Evolutionary conservation across 2,113 vertebrate genomes (phyloP).

Genomic region (Osmerus mordax): DNA sequence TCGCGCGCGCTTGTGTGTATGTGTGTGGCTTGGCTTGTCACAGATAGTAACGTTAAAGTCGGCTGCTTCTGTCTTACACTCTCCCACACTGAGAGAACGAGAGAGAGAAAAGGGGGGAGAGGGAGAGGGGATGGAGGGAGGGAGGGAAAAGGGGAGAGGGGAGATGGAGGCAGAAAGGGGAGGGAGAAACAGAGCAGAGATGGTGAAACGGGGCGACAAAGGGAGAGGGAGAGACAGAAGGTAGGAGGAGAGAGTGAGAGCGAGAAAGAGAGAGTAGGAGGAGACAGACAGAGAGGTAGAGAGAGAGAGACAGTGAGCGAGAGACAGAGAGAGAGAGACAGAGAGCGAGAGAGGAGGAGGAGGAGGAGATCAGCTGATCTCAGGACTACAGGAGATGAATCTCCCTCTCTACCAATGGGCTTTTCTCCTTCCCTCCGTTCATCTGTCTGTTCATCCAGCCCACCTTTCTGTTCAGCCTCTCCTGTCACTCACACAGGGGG

Average conservation of each 20-base stretch:
- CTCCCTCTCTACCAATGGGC: slow-evolving; percentile 61
- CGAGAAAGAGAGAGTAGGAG: neutral
- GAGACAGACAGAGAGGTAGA: no score
- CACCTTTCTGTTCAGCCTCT: no score
- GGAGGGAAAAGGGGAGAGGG: neutral
- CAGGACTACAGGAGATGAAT: slow-evolving; percentile 52
- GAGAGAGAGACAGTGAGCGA: no score
- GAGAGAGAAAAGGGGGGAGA: neutral
- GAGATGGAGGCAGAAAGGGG: slow-evolving; percentile 19
- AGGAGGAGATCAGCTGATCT: slow-evolving; percentile 62
- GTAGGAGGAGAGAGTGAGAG: slow-evolving; percentile 17
- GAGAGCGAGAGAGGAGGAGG: neutral
- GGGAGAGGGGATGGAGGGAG: neutral
- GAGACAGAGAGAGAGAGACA: no score
- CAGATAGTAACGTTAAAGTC: slow-evolving; percentile 75
- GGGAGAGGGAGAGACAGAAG: slow-evolving; percentile 15
- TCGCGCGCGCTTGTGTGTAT: neutral
- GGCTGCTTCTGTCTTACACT: slow-evolving; percentile 65
- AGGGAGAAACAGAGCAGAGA: slow-evolving; percentile 36
- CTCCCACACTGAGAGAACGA: slow-evolving; percentile 58
- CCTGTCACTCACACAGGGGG: no score
- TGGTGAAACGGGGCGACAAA: slow-evolving; percentile 18
- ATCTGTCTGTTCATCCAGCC: slow-evolving; percentile 1
- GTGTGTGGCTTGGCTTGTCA: slow-evolving; percentile 51
- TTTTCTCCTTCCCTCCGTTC: no score